Evolutionary conservation across 2,797 vertebrate genomes (phyloP), one percentile per base, ranked within the genome.

Genomic region (Picus viridis): DNA sequence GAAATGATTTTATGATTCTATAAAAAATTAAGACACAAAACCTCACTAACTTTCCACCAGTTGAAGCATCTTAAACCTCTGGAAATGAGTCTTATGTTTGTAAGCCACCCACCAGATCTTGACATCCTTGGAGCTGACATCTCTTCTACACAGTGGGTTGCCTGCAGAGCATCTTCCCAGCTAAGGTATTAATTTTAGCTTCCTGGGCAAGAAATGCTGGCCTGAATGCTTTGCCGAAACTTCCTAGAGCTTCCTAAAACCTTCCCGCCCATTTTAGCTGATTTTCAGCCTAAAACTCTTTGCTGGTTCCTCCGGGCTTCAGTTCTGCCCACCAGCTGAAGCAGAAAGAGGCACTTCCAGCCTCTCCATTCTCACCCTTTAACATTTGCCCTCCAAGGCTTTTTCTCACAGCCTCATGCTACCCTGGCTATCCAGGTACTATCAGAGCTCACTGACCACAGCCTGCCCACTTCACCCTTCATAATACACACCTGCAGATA

Each of bases 361-460:
- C 16, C 51, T 65, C 47, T 63, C 16, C 5, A 7, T 56, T 49
- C 63, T 70, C 36, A 3, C 8, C 17, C 53, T 74, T 36, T 14
- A 67, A 26, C 3, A 0, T 27, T 78, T 73, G 15, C 63, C 26
- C 54, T 54, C 68, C 5, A 9, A 53, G 49, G 53, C 19, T 79
- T 74, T 74, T 65, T 49, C 78, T 75, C 26, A 67, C 69, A 65
- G 15, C 16, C 23, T 68, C 1, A 2, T 23, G 26, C 67, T 88
- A 82, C 34, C 39, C 36, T 32, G 20, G 2, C 14, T 30, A 32
- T 30, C 17, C 24, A 18, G 54, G 19, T 43, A 26, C 70, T 30
- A 5, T 5, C 1, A 1, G 16, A 0, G 5, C 63, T 51, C 20
- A n/a, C 32, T 1, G 2, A 7, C 51, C 4, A 0, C 39, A 73